A percentile compares a stretch with the other conserved stretches of the same genome.
phyloP scores from a whole-genome alignment of 2,113 vertebrate genomes.

The Rhombomys opimus region DNA sequence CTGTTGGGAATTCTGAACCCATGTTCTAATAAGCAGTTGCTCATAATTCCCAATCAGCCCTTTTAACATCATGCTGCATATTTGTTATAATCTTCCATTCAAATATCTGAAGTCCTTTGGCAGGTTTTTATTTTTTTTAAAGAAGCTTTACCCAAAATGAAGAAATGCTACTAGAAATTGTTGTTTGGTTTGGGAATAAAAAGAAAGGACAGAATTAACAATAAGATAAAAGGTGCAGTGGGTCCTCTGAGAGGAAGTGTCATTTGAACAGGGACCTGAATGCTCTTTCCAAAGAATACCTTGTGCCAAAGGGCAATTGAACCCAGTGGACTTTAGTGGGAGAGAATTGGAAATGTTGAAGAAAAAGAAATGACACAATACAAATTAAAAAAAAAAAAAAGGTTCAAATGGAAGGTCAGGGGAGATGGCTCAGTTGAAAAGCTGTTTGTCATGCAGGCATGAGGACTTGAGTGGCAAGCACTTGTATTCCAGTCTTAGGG shows the following conservation, averaged over 20 bases:
- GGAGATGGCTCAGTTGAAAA: not conserved
- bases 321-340: not conserved
- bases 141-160: not conserved
- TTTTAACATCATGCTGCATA: slow-evolving; percentile 7
- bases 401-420: not conserved
- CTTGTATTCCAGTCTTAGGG: not conserved
- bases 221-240: not conserved
- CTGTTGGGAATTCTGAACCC: slow-evolving; percentile 35
- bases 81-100: not conserved
- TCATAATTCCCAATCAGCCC: slow-evolving; percentile 36
- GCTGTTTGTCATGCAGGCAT: not conserved
- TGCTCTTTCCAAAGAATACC: not conserved
- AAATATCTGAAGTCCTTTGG: slow-evolving; percentile 36
- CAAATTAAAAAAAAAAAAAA: not conserved
- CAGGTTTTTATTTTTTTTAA: not conserved
- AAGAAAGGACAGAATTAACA: not conserved
- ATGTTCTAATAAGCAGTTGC: slow-evolving; percentile 43
- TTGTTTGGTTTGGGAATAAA: not conserved
- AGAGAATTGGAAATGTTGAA: slow-evolving; percentile 14
- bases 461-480: not conserved
- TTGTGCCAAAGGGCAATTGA: not conserved
- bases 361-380: slow-evolving; percentile 24
- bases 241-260: slow-evolving; percentile 25
- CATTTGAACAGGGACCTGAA: slow-evolving; percentile 2
- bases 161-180: not conserved